Base-by-base conservation (phyloP, 2,797 vertebrate species). In the Crocodylus rhombifer region DNA sequence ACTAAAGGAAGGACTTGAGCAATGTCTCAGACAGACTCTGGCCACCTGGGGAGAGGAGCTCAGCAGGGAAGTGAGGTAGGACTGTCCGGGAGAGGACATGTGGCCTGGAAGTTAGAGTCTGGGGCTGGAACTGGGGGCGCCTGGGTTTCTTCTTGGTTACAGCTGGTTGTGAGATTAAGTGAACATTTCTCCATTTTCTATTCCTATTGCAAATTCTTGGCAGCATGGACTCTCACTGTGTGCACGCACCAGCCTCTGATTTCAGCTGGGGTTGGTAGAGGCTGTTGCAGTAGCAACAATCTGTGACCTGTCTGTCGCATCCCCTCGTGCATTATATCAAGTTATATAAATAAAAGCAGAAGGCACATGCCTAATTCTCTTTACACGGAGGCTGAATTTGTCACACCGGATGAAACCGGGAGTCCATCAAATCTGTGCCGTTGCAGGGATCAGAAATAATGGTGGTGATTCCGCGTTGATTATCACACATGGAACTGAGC, bases 221-320 rank as follows among this genome's bases (percentile, higher is more conserved):
- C 23, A 25, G 62, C 9, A 17, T 18, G n/a, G 15, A 65, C 20
- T 60, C 65, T 77, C 26, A 0, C 33, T 62, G n/a, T 67, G 64
- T 16, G 64, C n/a, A 30, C 7, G 18, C 33, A 33, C 13, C 3
- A 14, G n/a, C 16, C 14, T 21, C 8, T 30, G 84, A 33, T 65
- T 15, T 14, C 0, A 3, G 15, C 20, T 60, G 28, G 0, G 0
- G 33, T 55, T 55, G 36, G 42, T 55, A 82, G 14, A 1, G 21
- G 21, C 51, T 5, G 0, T 12, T 77, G 30, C 76, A 21, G 23
- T 15, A 64, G 67, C 64, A 33, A 33, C 77, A 56, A 16, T 14
- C 33, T 75, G 17, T 13, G 80, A 7, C 0, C 4, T 0, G 2
- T 20, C 36, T 42, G 82, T 83, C 64, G 80, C 21, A 9, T 56